Evolutionary conservation across 2,797 vertebrate genomes (phyloP).

Genomic region (Tapera naevia): DNA sequence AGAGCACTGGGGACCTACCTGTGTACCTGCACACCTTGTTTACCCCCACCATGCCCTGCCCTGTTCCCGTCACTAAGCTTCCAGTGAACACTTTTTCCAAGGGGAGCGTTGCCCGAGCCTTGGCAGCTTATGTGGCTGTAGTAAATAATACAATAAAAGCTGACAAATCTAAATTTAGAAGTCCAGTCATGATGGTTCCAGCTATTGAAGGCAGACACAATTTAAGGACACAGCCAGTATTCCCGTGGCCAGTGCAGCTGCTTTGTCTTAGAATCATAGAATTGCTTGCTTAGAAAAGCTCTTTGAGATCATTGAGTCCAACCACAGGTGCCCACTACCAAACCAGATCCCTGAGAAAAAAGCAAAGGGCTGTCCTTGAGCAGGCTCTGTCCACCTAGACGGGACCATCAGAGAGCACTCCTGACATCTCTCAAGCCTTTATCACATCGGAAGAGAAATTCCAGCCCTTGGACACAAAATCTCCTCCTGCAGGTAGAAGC

Average conservation of each 20-base stretch:
- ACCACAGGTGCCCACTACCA: no score
- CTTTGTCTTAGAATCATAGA: neutral
- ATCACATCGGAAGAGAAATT: neutral
- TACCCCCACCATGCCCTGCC: rapidly evolving
- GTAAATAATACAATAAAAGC: neutral
- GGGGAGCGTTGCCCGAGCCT: neutral
- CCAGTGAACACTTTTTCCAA: rapidly evolving
- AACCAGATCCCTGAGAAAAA: neutral
- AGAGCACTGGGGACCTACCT: rapidly evolving
- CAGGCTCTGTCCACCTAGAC: neutral
- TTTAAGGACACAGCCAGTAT: neutral
- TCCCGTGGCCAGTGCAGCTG: rapidly evolving
- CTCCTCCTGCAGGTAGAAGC: neutral
- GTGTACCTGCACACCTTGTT: neutral
- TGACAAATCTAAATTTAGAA: neutral
- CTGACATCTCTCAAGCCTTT: neutral
- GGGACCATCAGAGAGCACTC: neutral
- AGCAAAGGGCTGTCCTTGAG: neutral
- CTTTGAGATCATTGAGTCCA: no score
- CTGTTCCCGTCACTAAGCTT: neutral
- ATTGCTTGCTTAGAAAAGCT: no score
- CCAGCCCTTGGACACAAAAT: neutral
- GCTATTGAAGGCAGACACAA: neutral
- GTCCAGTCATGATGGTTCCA: neutral
- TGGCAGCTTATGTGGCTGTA: neutral